Conservation (phyloP, 2,113 vertebrate genomes). For the Eudyptes chrysolophus region DNA sequence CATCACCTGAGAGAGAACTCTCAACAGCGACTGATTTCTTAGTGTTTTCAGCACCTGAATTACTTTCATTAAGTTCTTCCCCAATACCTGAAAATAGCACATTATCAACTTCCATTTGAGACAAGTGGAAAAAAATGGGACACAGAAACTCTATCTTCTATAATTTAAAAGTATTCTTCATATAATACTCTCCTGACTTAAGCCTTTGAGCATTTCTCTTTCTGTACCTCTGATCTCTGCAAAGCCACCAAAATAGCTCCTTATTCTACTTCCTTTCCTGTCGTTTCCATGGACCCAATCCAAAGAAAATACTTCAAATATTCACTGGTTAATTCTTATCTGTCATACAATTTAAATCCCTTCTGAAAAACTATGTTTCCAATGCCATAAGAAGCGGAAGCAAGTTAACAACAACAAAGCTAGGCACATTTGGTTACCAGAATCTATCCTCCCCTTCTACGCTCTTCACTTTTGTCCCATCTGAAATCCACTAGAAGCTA, state of each 20-base stretch:
- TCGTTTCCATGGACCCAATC: neutral
- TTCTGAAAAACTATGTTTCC: neutral
- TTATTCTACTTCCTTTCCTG: neutral
- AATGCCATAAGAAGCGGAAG: neutral
- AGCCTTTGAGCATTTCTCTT: neutral
- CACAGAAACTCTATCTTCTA: neutral
- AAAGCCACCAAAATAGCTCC: neutral
- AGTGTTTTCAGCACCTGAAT: slow-evolving; percentile 51
- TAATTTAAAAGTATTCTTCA: neutral
- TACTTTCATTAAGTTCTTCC: slow-evolving; percentile 48
- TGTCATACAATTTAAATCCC: neutral
- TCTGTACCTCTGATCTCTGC: neutral
- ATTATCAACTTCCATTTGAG: neutral
- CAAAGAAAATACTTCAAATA: neutral
- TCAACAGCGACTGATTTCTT: slow-evolving; percentile 36
- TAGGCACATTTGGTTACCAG: neutral
- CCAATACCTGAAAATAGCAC: slow-evolving; percentile 40
- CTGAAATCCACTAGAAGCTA: neutral
- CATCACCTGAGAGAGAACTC: neutral
- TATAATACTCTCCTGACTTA: neutral
- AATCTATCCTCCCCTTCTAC: neutral
- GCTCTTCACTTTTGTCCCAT: neutral
- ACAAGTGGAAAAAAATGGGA: neutral
- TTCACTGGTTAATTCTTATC: neutral
- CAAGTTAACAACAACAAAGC: neutral